Evolutionary conservation across 2,113 vertebrate genomes (phyloP), one percentile per base, ranked within the genome.

Genomic region (Riparia riparia): DNA sequence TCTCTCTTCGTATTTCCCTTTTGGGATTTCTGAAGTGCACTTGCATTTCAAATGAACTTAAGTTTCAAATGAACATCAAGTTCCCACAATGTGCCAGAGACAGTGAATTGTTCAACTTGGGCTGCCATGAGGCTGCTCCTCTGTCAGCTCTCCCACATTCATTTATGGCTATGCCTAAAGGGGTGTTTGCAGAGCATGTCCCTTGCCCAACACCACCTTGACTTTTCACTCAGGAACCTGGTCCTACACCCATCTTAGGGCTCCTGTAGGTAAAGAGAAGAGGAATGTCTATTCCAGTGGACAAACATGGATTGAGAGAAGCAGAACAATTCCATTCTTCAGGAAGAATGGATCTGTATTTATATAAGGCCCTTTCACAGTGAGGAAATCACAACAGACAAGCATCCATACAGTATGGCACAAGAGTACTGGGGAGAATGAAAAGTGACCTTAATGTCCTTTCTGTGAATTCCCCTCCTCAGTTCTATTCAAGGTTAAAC

Each of bases 231-330:
- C 47, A 32, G 31, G 12, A 86, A 14, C 12, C 22, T 44, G 11
- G 5, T 73, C 18, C 26, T 47, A 29, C 15, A 17, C 4, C 8
- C 18, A 7, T n/a, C 13, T 58, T 56, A 49, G 41, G 66, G 6
- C 2, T 86, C 12, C 13, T 0, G 0, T 7, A 37, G 18, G n/a
- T 63, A 54, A 85, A 76, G 12, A 82, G 28, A 71, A 72, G 20
- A 56, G 44, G 16, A 76, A 69, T 0, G 0, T 9, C 8, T 81
- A 28, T 74, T 70, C 20, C 5, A 2, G 3, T 20, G 21, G 13
- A 32, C 45, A 89, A 86, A 41, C 15, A 14, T 1, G 11, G 20
- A 34, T 14, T 17, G 22, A 76, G 22, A 90, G 42, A 74, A 68
- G 26, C 29, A 64, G 41, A 82, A 57, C 18, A 71, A 28, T 50